Conservation (phyloP, 2,113 vertebrate species). For the Myanophis thanlyinensis region DNA sequence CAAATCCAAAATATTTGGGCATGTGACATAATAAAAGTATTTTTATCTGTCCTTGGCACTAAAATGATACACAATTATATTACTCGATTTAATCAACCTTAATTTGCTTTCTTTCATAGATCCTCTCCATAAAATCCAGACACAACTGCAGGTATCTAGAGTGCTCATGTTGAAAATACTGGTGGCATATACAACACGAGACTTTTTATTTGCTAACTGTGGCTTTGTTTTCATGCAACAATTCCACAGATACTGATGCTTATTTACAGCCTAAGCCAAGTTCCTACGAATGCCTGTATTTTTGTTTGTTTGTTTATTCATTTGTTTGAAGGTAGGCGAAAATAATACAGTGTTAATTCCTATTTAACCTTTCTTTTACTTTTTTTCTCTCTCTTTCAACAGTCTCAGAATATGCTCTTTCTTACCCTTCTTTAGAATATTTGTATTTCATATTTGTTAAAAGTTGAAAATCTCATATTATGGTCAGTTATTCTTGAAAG, state of each 20-base stretch:
- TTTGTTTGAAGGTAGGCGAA: neutral
- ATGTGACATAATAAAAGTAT: neutral
- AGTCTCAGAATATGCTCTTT: neutral
- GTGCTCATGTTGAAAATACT: neutral
- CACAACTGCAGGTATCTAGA: neutral
- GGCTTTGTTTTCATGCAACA: neutral
- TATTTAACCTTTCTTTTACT: neutral
- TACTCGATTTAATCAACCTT: neutral
- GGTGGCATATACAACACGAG: neutral
- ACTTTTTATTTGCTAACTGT: neutral
- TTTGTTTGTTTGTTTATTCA: neutral
- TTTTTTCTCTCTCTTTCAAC: neutral
- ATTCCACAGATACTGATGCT: neutral
- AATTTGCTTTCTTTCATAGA: neutral
- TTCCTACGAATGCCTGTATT: neutral
- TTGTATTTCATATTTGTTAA: neutral
- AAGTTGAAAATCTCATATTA: neutral
- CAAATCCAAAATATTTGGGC: neutral
- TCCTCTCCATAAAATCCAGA: neutral
- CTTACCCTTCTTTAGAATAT: neutral
- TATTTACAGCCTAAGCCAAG: neutral
- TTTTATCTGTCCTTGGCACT: neutral
- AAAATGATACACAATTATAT: neutral
- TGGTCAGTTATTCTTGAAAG: neutral
- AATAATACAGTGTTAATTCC: neutral